These are phyloP conservation scores for Alca torda DNA, from an alignment of 2,797 vertebrate species.

Conservation along the genomic window DNA sequence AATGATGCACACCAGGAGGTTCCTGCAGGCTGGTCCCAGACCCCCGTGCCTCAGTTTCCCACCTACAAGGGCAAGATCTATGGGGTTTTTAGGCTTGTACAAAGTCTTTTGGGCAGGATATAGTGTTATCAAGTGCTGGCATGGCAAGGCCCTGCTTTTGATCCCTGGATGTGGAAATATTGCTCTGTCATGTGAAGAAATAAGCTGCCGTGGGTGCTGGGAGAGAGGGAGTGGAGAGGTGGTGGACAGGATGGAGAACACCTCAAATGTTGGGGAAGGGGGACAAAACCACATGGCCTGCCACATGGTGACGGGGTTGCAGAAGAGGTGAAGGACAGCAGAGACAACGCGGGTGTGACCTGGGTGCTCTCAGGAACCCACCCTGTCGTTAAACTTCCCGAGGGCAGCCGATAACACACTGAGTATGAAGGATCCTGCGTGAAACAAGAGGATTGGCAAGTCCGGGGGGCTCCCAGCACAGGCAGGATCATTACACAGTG, in stretches of 20 bases:
- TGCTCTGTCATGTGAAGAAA: background rate
- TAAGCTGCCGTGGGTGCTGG: background rate
- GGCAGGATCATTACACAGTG: background rate
- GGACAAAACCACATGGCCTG: background rate
- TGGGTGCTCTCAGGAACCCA: background rate
- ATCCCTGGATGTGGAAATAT: background rate
- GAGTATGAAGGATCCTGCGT: background rate
- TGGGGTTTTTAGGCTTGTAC: background rate
- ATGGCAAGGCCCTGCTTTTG: background rate
- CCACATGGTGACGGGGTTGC: background rate
- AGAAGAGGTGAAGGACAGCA: background rate
- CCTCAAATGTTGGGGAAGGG: background rate
- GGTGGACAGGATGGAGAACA: background rate
- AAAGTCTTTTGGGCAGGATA: background rate
- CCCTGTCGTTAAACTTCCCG: background rate
- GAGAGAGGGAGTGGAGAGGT: accelerated
- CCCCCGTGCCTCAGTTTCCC: background rate
- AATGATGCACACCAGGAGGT: background rate
- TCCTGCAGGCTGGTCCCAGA: background rate
- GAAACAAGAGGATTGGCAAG: background rate
- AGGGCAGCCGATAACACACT: background rate
- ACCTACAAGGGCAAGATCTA: background rate
- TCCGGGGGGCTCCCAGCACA: background rate
- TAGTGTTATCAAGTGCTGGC: background rate
- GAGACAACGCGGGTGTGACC: background rate